phyloP scores from a whole-genome alignment of 2,888 invertebrate genomes.

The Chloromyia formosa region DNA sequence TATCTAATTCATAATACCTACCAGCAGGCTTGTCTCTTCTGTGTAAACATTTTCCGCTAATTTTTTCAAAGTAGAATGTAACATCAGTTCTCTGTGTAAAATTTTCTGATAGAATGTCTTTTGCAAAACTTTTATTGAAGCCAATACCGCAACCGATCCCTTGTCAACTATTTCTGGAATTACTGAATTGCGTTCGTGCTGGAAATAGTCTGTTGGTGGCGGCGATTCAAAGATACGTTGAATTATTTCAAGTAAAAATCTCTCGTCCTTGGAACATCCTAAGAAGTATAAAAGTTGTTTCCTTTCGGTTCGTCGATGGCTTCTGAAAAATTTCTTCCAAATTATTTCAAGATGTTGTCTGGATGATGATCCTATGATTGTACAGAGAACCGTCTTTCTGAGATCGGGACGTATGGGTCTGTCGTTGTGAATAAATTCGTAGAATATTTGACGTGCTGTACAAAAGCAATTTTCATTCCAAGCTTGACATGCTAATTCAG shows the following conservation, averaged over 20 bases:
- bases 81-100: background rate
- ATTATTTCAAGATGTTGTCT: background rate
- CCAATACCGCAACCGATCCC: background rate
- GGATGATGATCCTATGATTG: background rate
- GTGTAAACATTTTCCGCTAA: background rate
- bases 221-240: background rate
- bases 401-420: background rate
- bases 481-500: slow-evolving; percentile 3
- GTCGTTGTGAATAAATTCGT: background rate
- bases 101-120: background rate
- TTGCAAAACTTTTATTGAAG: background rate
- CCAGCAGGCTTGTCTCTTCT: background rate
- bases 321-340: slow-evolving; percentile 9
- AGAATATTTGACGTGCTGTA: background rate
- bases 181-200: background rate
- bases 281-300: background rate
- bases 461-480: slow-evolving; percentile 20
- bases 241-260: background rate
- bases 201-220: background rate
- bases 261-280: background rate
- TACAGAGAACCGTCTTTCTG: slow-evolving; percentile 3
- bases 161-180: background rate
- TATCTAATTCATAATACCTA: no score
- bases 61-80: background rate
- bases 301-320: background rate